Evolutionary conservation across 2,888 invertebrate genomes (phyloP).

Genomic region (Tipula confusa): DNA sequence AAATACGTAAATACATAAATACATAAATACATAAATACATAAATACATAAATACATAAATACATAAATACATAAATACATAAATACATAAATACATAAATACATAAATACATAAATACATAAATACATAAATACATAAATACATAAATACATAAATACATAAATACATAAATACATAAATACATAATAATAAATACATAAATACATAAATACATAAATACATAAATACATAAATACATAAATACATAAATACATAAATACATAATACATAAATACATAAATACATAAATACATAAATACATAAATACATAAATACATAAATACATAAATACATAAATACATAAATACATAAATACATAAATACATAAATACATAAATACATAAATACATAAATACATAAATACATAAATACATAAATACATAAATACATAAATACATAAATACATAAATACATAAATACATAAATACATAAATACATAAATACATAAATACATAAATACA

Average conservation of each 20-base stretch:
- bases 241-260: no score
- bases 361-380: background rate
- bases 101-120: background rate
- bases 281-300: background rate
- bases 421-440: background rate
- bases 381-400: background rate
- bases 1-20: no score
- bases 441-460: background rate
- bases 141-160: background rate
- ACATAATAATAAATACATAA: background rate
- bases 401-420: background rate
- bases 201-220: background rate
- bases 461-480: no score
- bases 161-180: background rate
- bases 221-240: background rate
- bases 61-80: no score
- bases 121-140: background rate
- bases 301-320: background rate
- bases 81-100: background rate
- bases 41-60: no score
- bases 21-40: no score
- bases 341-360: background rate
- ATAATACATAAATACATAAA: no score
- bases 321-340: background rate
- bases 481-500: no score